Conservation (phyloP, 2,797 vertebrate species). For the Phrynocephalus forsythii region DNA sequence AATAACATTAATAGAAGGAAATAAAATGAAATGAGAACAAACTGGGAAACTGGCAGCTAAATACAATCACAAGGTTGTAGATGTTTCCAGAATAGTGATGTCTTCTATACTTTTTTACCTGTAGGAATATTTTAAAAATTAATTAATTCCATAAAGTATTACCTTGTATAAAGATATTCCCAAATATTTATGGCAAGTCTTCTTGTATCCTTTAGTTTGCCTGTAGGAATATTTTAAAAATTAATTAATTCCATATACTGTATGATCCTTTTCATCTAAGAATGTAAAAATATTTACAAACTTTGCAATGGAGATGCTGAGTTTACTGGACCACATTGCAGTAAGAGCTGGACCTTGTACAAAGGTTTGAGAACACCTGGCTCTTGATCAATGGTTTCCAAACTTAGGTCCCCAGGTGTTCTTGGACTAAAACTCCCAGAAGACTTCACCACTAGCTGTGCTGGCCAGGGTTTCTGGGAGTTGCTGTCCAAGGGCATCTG, state of each 20-base stretch:
- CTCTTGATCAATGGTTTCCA: background rate
- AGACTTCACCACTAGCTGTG: no score
- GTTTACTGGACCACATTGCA: background rate
- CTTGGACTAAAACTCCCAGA: no score
- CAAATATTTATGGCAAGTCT: slow-evolving; percentile 37
- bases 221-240: slow-evolving; percentile 38
- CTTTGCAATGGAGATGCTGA: slow-evolving; percentile 15
- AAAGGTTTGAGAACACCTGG: background rate
- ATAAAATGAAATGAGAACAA: background rate
- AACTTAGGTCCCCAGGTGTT: no score
- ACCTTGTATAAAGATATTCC: no score
- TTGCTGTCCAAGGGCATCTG: no score
- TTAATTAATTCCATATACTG: slow-evolving; percentile 12
- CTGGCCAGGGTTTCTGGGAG: no score
- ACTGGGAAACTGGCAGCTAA: background rate
- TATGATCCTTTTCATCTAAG: slow-evolving; percentile 27
- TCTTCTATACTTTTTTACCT: no score
- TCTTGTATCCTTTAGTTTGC: slow-evolving; percentile 33
- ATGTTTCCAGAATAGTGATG: slow-evolving; percentile 45
- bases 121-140: no score
- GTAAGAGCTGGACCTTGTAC: background rate
- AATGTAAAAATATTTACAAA: slow-evolving; percentile 35
- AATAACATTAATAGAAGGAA: background rate
- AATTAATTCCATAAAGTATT: no score
- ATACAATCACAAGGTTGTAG: background rate